A percentile compares a stretch with the other conserved stretches of the same genome.
phyloP scores from a whole-genome alignment of 2,113 vertebrate genomes.

The Sprattus sprattus region DNA sequence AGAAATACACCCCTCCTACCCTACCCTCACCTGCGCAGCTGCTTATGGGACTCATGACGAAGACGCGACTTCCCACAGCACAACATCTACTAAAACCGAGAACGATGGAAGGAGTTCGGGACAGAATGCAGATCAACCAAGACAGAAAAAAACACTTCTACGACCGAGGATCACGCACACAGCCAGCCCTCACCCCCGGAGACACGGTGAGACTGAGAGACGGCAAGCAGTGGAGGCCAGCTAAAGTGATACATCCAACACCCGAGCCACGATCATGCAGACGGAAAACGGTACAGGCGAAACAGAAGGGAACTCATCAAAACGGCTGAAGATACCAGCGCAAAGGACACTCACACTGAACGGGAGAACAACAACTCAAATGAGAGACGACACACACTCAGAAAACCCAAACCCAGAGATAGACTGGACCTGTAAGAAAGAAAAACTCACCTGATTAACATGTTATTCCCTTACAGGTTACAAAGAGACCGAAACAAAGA shows the following conservation, averaged over 20 bases:
- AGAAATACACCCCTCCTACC: not conserved
- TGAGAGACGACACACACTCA: not conserved
- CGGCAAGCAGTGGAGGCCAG: not conserved
- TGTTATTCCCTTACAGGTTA: not conserved
- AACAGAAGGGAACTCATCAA: not conserved
- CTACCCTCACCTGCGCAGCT: not conserved
- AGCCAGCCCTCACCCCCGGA: not conserved
- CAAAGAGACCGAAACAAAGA: too few species aligned
- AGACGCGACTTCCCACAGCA: not conserved
- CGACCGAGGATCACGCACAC: not conserved
- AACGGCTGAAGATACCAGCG: not conserved
- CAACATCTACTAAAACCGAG: not conserved
- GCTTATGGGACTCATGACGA: not conserved
- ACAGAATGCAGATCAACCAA: not conserved
- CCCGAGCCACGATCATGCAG: not conserved
- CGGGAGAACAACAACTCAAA: not conserved
- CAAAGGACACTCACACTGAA: too few species aligned
- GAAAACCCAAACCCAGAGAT: slow-evolving; percentile 5
- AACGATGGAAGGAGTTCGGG: not conserved
- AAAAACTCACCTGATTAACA: not conserved
- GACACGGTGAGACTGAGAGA: not conserved
- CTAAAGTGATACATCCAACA: not conserved
- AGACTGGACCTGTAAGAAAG: not conserved
- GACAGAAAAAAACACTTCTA: not conserved
- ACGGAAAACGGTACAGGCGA: not conserved